Conservation (phyloP, 2,888 invertebrate species). For the Auanema freiburgensis region DNA sequence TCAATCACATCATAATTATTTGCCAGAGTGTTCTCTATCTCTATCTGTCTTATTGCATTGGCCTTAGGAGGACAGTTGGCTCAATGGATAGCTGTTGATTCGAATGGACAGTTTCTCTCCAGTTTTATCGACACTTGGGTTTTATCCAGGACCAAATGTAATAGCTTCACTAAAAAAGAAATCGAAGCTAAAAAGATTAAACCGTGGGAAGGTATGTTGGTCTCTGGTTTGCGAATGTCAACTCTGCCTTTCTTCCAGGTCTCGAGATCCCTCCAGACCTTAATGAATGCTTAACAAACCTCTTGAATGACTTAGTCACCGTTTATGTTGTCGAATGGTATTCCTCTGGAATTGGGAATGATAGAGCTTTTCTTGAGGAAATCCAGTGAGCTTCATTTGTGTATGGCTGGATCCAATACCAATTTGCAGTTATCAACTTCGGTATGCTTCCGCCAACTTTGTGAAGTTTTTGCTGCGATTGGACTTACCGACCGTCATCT, state of each 20-base stretch:
- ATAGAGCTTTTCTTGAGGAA: constrained; percentile 57
- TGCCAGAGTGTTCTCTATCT: constrained; percentile 15
- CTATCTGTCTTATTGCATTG: constrained; percentile 20
- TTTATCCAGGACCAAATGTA: neutral
- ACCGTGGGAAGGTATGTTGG: constrained; percentile 33
- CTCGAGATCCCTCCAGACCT: constrained; percentile 23
- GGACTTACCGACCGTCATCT: constrained; percentile 44
- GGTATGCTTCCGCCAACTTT: constrained; percentile 45
- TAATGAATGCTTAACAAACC: constrained; percentile 52
- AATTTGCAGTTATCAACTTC: constrained; percentile 52
- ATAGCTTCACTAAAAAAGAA: neutral
- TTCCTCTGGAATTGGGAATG: constrained; percentile 50
- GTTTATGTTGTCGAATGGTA: constrained; percentile 59
- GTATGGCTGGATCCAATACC: neutral
- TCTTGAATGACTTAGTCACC: constrained; percentile 53
- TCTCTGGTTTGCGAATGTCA: neutral
- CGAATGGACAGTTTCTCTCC: constrained; percentile 11
- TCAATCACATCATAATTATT: neutral
- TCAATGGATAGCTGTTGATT: constrained; percentile 13
- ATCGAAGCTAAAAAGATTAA: constrained; percentile 19
- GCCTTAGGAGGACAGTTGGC: constrained; percentile 16
- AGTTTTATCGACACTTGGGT: constrained; percentile 15
- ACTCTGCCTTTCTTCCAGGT: neutral
- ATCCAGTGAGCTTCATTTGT: constrained; percentile 33
- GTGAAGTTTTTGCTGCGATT: constrained; percentile 32